These are phyloP conservation scores for Sylvia atricapilla DNA, from an alignment of 2,113 vertebrate genomes.

Conservation along the genomic window DNA sequence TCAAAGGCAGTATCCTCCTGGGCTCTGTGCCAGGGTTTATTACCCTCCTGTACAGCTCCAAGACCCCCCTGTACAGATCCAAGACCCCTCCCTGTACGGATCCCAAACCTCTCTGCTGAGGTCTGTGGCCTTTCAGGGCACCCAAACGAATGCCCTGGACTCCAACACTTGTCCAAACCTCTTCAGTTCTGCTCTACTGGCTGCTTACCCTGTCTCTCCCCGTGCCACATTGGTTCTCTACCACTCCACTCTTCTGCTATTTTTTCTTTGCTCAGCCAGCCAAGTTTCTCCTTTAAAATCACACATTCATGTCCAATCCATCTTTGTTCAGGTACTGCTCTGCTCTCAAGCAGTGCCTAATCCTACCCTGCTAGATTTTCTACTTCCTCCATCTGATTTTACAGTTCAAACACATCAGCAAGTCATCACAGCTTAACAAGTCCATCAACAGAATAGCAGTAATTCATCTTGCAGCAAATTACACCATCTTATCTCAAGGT, in stretches of 20 bases:
- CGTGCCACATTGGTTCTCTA: neutral
- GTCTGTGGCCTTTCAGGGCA: too few species aligned
- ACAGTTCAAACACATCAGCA: slow-evolving; percentile 1
- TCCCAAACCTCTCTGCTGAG: too few species aligned
- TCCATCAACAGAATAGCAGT: neutral
- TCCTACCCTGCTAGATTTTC: neutral
- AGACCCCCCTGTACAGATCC: too few species aligned
- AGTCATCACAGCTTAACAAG: neutral
- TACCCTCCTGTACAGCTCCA: too few species aligned
- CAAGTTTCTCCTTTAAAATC: neutral
- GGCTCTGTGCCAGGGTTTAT: too few species aligned
- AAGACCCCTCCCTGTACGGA: too few species aligned
- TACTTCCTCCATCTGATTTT: neutral
- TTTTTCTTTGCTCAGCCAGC: neutral
- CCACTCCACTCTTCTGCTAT: neutral
- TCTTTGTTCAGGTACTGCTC: neutral
- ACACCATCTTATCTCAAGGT: neutral
- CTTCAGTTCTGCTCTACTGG: neutral
- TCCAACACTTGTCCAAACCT: neutral
- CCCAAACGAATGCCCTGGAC: too few species aligned
- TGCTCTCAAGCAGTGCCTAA: neutral
- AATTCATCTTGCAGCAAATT: neutral
- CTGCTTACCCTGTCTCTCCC: neutral
- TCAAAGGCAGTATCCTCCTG: too few species aligned
- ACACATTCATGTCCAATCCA: neutral